Evolutionary conservation across 2,113 vertebrate species (phyloP).

Genomic region (Alectura lathami): DNA sequence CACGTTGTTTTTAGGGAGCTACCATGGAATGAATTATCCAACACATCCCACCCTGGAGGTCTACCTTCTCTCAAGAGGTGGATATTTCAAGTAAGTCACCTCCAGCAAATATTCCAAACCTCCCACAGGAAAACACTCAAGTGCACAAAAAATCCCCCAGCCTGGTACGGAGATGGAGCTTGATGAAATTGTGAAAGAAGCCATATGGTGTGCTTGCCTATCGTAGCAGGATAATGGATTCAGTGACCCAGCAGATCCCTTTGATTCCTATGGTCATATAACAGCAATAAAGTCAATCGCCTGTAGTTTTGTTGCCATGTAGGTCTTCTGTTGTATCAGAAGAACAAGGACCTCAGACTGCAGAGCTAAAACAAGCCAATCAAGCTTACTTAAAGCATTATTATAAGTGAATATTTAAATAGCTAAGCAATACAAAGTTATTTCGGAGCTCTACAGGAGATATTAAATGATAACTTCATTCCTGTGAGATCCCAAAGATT

Average conservation of each 20-base stretch:
- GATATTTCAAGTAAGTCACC: too few species aligned
- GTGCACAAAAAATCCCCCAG: neutral
- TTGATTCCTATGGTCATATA: neutral
- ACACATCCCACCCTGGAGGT: too few species aligned
- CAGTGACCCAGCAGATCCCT: neutral
- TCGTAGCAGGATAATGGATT: conserved; percentile 12
- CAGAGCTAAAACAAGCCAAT: neutral
- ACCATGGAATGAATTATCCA: too few species aligned
- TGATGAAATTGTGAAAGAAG: neutral
- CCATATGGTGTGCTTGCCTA: neutral
- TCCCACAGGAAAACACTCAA: neutral
- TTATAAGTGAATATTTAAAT: neutral
- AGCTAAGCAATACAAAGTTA: conserved; percentile 17
- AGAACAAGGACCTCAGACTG: neutral
- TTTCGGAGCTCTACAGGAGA: neutral
- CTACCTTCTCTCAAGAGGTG: too few species aligned
- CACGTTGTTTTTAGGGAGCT: too few species aligned
- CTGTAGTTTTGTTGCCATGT: neutral
- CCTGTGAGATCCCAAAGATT: neutral
- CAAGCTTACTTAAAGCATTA: neutral
- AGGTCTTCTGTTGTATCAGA: neutral
- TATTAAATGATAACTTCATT: neutral
- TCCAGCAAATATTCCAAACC: too few species aligned
- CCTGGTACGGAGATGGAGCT: neutral
- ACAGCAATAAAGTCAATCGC: conserved; percentile 17